Conservation (phyloP, 2,797 vertebrate genomes). For the Philypnodon macrostomus region DNA sequence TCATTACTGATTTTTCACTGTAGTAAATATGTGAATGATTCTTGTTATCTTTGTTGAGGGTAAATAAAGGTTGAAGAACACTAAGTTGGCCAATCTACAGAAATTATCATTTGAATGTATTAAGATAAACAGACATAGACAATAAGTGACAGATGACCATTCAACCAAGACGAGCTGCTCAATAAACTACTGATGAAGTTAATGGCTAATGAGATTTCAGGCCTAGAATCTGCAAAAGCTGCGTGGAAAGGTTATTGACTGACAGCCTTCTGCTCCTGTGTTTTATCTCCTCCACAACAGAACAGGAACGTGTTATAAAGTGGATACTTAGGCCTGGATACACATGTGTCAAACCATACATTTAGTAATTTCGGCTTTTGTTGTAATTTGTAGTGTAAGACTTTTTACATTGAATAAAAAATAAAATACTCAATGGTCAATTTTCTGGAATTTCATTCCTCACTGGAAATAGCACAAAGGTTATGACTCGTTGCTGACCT, state of each 20-base stretch:
- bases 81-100: conserved; percentile 12
- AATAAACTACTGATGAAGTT: conserved; percentile 59
- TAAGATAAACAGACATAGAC: conserved; percentile 66
- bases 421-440: no score
- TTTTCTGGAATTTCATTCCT: no score
- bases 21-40: conserved; percentile 74
- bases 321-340: background rate
- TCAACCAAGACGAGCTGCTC: conserved; percentile 49
- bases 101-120: conserved; percentile 51
- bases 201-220: conserved; percentile 70
- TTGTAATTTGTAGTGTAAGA: no score
- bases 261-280: conserved; percentile 33
- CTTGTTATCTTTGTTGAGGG: conserved; percentile 61
- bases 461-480: no score
- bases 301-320: background rate
- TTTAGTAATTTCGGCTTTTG: no score
- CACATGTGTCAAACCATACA: no score
- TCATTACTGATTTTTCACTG: conserved; percentile 48
- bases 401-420: no score
- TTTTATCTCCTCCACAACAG: conserved; percentile 3
- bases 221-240: conserved; percentile 26
- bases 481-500: no score
- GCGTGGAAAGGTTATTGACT: conserved; percentile 62
- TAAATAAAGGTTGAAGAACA: conserved; percentile 42
- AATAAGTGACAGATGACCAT: conserved; percentile 73